Percentiles rank a stretch among this genome's conserved stretches.
phyloP scores from a whole-genome alignment of 2,113 vertebrate genomes.

The Phylloscopus whistleri region DNA sequence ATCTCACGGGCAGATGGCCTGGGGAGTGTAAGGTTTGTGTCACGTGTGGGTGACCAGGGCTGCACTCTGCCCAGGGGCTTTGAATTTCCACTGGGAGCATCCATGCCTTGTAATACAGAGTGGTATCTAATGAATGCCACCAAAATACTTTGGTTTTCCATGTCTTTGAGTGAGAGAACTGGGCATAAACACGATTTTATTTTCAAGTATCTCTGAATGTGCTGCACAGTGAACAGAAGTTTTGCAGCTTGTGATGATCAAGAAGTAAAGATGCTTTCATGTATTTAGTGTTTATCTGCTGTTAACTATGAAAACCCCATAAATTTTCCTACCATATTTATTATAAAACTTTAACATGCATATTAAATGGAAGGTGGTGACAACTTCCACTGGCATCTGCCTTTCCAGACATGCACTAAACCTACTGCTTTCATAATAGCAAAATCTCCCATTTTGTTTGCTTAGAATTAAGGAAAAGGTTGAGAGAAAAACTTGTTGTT shows the following conservation, averaged over 20 bases:
- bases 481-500: not conserved
- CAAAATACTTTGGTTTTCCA: fast-evolving
- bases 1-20: not conserved
- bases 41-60: not conserved
- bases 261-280: not conserved
- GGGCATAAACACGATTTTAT: not conserved
- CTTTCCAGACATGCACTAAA: not conserved
- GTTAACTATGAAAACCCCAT: not conserved
- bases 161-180: not conserved
- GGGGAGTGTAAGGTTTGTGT: not conserved
- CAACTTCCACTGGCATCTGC: not conserved
- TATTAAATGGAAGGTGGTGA: not conserved
- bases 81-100: not conserved
- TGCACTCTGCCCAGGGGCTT: not conserved
- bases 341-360: not conserved
- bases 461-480: not conserved
- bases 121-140: not conserved
- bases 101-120: not conserved
- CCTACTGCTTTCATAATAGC: not conserved
- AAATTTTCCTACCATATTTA: not conserved
- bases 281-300: not conserved
- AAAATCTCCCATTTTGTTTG: not conserved
- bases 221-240: not conserved
- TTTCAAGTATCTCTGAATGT: not conserved
- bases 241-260: not conserved